These are phyloP conservation scores for Halcyon smyrnensis DNA, from an alignment of 2,797 vertebrate genomes.

Conservation along the genomic window DNA sequence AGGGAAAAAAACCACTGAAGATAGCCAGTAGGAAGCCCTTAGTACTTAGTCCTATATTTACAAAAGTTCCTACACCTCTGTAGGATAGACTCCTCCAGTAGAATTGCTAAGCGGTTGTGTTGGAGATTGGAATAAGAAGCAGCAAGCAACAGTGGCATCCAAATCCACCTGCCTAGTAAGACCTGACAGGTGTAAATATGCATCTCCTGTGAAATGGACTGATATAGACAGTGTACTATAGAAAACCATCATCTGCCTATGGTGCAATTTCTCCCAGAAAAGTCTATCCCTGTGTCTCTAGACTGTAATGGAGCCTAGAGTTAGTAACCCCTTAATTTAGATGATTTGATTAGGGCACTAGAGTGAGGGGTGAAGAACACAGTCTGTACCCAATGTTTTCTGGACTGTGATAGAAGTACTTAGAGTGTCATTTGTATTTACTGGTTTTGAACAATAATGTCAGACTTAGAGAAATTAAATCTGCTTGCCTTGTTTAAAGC, in stretches of 20 bases:
- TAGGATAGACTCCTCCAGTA: accelerated
- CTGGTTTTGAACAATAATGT: background rate
- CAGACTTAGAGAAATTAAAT: background rate
- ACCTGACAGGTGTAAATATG: background rate
- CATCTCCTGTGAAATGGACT: background rate
- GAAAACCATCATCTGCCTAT: background rate
- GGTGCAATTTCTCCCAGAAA: background rate
- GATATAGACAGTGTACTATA: background rate
- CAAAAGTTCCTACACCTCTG: background rate
- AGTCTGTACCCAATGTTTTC: background rate
- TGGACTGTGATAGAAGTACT: background rate
- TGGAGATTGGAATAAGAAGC: background rate
- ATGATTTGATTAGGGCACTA: background rate
- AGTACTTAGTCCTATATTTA: background rate
- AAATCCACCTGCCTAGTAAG: background rate
- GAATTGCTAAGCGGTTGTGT: background rate
- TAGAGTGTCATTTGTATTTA: background rate
- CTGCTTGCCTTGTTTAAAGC: background rate
- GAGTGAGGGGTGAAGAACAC: background rate
- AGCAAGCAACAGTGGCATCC: background rate
- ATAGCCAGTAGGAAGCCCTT: background rate
- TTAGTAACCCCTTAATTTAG: background rate
- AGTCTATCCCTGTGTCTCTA: background rate
- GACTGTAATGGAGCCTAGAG: background rate
- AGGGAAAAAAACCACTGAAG: background rate